Base-by-base conservation (phyloP, 2,888 invertebrate genomes). In the Papilio demoleus region DNA sequence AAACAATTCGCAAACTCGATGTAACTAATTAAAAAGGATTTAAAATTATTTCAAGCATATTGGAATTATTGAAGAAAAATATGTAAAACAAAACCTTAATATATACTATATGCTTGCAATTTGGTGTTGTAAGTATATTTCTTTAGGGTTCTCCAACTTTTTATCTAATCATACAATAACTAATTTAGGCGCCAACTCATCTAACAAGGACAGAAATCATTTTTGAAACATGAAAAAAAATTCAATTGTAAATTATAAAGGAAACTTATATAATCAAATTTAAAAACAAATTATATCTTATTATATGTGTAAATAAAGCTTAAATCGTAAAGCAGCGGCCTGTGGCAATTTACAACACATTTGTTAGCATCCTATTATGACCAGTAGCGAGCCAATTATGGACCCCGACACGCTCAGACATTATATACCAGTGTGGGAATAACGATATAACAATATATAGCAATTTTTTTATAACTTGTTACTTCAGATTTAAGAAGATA, bases 341-440 rank as follows among this genome's bases (percentile, higher is more conserved):
- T 67, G 63, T 63, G 74, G 79, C 81, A 85, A 85, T 88, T 87
- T 82, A 80, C 86, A 87, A 85, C 82, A 85, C 83, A 87, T 88
- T 88, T 82, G 86, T 84, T 83, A 83, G 80, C 79, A 74, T 74
- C 79, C 78, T 82, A 85, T 85, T 84, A 87, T 83, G 83, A 70
- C 82, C 88, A 81, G 88, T 88, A 88, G 87, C 80, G 65, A 81
- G 74, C 79, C 85, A 88, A 88, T 88, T 88, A 88, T 80, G 77
- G 80, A 75, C 75, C 77, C 79, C 79, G 61, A 53, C 67, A 62
- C 70, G 70, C 70, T 60, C 66, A 60, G 65, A 76, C 77, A 56
- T 59, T n/a, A 60, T 38, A 61, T 59, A 27, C 38, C 22, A 68
- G 65, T 63, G 56, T n/a, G 19, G 53, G 27, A 45, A 65, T 64